Evolutionary conservation across 2,888 invertebrate genomes (phyloP).

Genomic region (Oegoconia quadripuncta): DNA sequence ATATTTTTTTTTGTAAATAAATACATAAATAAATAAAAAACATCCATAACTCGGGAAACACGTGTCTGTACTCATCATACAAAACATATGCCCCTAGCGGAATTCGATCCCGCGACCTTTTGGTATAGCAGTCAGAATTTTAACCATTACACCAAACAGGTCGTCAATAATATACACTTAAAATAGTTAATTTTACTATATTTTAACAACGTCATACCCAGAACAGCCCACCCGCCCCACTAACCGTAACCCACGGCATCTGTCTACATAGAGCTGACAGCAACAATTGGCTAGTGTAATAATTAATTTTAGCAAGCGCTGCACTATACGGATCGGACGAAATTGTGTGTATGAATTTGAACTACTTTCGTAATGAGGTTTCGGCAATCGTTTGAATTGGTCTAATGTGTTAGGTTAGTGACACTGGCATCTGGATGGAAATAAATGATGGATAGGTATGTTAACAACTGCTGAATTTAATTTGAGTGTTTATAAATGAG

Average conservation of each 20-base stretch:
- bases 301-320: conserved; percentile 60
- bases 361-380: conserved; percentile 35
- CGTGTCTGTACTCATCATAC: too few species aligned
- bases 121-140: too few species aligned
- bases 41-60: too few species aligned
- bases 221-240: conserved; percentile 34
- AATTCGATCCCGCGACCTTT: too few species aligned
- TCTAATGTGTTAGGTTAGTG: conserved; percentile 7
- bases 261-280: conserved; percentile 61
- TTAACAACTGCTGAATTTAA: too few species aligned
- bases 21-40: too few species aligned
- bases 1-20: too few species aligned
- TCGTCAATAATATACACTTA: too few species aligned
- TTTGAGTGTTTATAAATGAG: too few species aligned
- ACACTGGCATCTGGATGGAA: background rate
- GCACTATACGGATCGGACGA: conserved; percentile 29
- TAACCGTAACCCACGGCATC: conserved; percentile 50
- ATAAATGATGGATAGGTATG: background rate
- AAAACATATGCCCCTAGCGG: too few species aligned
- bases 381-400: conserved; percentile 27
- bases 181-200: too few species aligned
- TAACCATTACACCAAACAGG: too few species aligned
- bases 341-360: conserved; percentile 28
- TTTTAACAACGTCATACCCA: conserved; percentile 10
- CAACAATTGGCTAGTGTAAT: conserved; percentile 50